A percentile compares a stretch with the other conserved stretches of the same genome.
Conservation (phyloP, 2,888 invertebrate genomes). For the Eristalis tenax region DNA sequence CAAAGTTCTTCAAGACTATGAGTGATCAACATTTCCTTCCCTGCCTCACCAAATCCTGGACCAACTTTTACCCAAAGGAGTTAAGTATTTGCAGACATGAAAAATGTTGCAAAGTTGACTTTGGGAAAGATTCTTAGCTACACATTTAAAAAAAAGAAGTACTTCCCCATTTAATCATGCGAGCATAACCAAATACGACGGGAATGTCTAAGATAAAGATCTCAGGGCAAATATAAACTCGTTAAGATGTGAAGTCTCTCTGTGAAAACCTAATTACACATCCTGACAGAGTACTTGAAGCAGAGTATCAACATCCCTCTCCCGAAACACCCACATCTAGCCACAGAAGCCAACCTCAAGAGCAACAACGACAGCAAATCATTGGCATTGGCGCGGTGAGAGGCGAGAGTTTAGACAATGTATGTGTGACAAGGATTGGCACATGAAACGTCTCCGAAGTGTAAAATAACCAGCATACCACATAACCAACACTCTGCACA, state of each 20-base stretch:
- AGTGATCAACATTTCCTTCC: neutral
- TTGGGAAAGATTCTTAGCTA: neutral
- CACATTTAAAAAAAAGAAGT: too few species aligned
- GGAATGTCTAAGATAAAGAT: neutral
- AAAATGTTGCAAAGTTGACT: neutral
- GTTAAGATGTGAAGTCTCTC: neutral
- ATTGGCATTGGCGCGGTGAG: neutral
- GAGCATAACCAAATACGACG: neutral
- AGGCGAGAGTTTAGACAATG: neutral
- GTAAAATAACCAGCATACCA: conserved; percentile 22
- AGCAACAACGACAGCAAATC: conserved; percentile 14
- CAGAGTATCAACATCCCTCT: conserved; percentile 8
- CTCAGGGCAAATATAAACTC: neutral
- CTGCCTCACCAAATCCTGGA: neutral
- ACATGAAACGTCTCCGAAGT: conserved; percentile 30
- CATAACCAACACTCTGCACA: neutral
- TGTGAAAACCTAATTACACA: conserved; percentile 16
- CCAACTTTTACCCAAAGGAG: neutral
- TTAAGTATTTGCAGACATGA: neutral
- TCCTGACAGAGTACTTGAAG: conserved; percentile 3
- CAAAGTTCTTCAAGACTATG: too few species aligned
- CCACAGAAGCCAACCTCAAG: conserved; percentile 20
- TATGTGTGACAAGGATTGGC: conserved; percentile 35
- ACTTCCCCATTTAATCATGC: neutral
- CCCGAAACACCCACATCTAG: neutral